Conservation (phyloP, 1,140 invertebrate genomes). For the Rhagoletis zephyria region DNA sequence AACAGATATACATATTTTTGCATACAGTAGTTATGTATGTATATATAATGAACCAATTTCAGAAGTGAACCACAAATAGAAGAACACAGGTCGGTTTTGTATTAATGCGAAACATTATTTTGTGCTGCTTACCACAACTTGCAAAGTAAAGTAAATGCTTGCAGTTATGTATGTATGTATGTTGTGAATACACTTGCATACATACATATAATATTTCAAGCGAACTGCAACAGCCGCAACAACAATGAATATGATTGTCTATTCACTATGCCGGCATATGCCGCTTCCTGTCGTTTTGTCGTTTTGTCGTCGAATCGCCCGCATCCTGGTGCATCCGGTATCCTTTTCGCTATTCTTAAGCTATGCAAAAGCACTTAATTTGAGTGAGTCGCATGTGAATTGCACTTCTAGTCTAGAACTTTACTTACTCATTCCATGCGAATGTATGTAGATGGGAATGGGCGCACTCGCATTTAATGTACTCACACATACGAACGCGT, state of each 20-base stretch:
- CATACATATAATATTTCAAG: not conserved
- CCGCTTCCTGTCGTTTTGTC: constrained; percentile 5
- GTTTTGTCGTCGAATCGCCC: constrained; percentile 13
- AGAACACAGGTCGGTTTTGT: not conserved
- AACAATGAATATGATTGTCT: not conserved
- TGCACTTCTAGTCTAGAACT: constrained; percentile 62
- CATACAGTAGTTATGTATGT: too few species aligned
- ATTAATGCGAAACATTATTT: constrained; percentile 28
- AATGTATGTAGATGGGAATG: not conserved
- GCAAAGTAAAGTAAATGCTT: not conserved
- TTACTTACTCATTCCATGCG: constrained; percentile 11
- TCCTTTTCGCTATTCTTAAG: constrained; percentile 62
- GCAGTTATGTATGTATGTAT: not conserved
- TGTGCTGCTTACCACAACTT: not conserved
- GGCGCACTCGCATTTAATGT: not conserved
- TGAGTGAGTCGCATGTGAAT: constrained; percentile 73
- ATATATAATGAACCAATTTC: constrained; percentile 20
- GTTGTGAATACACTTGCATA: not conserved
- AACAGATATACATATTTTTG: too few species aligned
- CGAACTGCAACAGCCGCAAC: not conserved
- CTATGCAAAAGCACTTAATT: constrained; percentile 73
- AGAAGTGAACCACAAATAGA: not conserved
- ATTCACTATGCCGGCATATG: not conserved
- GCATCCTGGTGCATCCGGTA: constrained; percentile 56
- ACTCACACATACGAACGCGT: not conserved